A percentile compares a stretch with the other conserved stretches of the same genome.
phyloP scores from a whole-genome alignment of 2,888 invertebrate species.

The Agonopterix subpropinquella region DNA sequence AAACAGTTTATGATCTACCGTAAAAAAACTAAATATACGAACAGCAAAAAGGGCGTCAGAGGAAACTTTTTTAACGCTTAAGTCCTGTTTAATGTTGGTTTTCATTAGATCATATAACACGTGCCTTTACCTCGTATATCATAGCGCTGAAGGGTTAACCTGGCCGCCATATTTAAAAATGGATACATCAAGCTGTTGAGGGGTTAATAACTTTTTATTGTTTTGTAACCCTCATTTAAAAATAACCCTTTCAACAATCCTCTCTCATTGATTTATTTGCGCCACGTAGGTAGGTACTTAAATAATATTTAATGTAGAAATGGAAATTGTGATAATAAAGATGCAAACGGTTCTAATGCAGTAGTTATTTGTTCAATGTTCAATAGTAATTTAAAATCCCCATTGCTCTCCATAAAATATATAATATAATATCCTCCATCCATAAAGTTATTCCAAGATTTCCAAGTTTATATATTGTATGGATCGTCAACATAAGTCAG shows the following conservation, averaged over 20 bases:
- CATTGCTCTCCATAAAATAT: too few relatives aligned
- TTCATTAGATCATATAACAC: conserved; percentile 50
- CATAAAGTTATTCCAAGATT: too few relatives aligned
- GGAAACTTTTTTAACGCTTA: conserved; percentile 26
- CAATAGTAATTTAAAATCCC: too few relatives aligned
- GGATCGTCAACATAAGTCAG: too few relatives aligned
- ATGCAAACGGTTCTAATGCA: too few relatives aligned
- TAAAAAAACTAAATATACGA: conserved; percentile 33
- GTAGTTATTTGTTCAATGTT: too few relatives aligned
- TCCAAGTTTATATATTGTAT: too few relatives aligned
- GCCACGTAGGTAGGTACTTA: too few relatives aligned
- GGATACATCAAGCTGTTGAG: conserved; percentile 45
- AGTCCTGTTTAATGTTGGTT: conserved; percentile 47
- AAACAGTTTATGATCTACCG: conserved; percentile 27
- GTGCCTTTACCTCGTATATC: conserved; percentile 49
- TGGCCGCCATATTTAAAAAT: conserved; percentile 52
- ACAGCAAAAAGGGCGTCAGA: conserved; percentile 15
- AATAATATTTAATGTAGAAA: too few relatives aligned
- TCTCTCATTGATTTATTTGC: conserved; percentile 18
- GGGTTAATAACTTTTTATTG: conserved; percentile 54
- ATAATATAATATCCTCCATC: too few relatives aligned
- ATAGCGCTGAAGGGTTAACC: conserved; percentile 48
- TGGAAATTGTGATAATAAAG: too few relatives aligned
- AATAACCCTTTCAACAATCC: conserved; percentile 60
- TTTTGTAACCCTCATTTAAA: conserved; percentile 36